A percentile compares a stretch with the other conserved stretches of the same genome.
phyloP scores from a whole-genome alignment of 2,113 vertebrate species.

The Isichthys henryi region DNA sequence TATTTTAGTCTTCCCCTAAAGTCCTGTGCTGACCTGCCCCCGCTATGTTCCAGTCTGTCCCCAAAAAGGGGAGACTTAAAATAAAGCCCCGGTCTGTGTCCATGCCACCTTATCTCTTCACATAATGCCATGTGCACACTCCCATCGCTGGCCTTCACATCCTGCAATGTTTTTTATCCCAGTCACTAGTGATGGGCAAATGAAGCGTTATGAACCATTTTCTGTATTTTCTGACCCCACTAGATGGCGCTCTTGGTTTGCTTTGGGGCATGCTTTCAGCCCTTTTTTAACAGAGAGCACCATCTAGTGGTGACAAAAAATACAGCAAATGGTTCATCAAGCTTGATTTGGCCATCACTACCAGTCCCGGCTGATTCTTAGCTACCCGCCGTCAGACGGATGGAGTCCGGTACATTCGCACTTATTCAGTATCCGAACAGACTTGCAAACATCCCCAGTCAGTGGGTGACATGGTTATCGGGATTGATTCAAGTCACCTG shows the following conservation, averaged over 20 bases:
- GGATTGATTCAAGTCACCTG: background rate
- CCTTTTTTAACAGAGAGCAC: too few relatives aligned
- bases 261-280: too few relatives aligned
- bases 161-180: background rate
- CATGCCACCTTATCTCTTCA: background rate
- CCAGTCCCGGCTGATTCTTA: background rate
- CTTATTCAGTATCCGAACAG: background rate
- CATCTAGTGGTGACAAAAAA: too few relatives aligned
- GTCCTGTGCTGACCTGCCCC: background rate
- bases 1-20: background rate
- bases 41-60: background rate
- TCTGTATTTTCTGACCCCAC: too few relatives aligned
- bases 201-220: too few relatives aligned
- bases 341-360: too few relatives aligned
- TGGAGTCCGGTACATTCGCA: background rate
- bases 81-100: background rate
- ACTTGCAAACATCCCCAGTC: background rate
- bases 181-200: background rate
- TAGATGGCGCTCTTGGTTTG: too few relatives aligned
- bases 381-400: background rate
- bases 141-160: background rate
- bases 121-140: background rate
- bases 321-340: too few relatives aligned
- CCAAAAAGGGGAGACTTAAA: background rate
- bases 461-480: background rate